Evolutionary conservation across 2,113 vertebrate species (phyloP).

Genomic region (Strix uralensis): DNA sequence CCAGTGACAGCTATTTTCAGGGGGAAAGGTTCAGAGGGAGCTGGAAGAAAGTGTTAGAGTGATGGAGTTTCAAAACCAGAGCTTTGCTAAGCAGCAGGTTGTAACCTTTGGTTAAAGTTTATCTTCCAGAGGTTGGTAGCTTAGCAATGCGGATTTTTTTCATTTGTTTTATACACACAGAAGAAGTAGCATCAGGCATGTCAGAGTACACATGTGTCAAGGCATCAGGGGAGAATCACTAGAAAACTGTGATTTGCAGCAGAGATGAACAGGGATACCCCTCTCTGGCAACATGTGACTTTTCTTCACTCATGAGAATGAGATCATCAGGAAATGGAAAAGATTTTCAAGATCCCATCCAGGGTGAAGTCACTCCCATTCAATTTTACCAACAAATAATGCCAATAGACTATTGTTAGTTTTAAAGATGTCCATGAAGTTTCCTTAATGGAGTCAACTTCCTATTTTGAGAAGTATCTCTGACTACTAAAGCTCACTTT

Average conservation of each 20-base stretch:
- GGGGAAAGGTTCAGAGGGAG: not conserved
- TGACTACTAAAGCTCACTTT: not conserved
- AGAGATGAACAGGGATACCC: not conserved
- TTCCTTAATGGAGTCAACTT: not conserved
- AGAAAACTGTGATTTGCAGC: not conserved
- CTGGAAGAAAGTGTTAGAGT: not conserved
- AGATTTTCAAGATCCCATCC: not conserved
- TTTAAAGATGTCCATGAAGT: not conserved
- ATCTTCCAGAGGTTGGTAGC: not conserved
- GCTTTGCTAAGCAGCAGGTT: not conserved
- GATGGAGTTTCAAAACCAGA: not conserved
- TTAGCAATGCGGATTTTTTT: not conserved
- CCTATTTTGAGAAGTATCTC: not conserved
- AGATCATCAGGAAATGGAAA: not conserved
- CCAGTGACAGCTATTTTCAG: not conserved
- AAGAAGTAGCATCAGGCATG: not conserved
- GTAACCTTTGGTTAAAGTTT: not conserved
- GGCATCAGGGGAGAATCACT: not conserved
- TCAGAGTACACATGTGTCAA: not conserved
- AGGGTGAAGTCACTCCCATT: not conserved
- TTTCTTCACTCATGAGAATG: not conserved
- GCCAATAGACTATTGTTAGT: not conserved
- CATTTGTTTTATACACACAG: not conserved
- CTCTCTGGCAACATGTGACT: accelerated
- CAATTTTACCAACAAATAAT: not conserved